Evolutionary conservation across 1,140 invertebrate species (phyloP).

Genomic region (Neomicropteryx cornuta): DNA sequence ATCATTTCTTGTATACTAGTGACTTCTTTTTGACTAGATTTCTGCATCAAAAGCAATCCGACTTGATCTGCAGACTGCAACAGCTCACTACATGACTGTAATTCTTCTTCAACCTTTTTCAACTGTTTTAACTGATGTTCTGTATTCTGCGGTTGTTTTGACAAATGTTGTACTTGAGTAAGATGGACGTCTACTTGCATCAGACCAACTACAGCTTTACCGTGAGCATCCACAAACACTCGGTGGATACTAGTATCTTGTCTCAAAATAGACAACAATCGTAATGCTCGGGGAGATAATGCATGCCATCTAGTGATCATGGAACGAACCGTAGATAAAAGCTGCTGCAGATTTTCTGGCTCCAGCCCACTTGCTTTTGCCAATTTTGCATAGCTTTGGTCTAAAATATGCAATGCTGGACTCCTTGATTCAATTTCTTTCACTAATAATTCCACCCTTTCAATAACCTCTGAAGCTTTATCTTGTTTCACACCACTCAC

Average conservation of each 20-base stretch:
- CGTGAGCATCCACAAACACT: slow-evolving; percentile 57
- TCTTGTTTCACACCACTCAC: slow-evolving; percentile 37
- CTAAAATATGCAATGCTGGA: slow-evolving; percentile 41
- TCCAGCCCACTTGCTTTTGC: slow-evolving; percentile 45
- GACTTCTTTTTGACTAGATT: slow-evolving; percentile 37
- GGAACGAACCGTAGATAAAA: slow-evolving; percentile 39
- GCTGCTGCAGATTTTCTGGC: slow-evolving; percentile 44
- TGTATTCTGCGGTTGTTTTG: slow-evolving; percentile 30
- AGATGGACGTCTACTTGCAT: slow-evolving; percentile 57
- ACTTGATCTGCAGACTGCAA: slow-evolving; percentile 41
- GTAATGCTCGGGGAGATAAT: slow-evolving; percentile 35
- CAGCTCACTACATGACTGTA: slow-evolving; percentile 38
- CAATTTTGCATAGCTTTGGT: slow-evolving; percentile 49
- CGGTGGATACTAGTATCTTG: slow-evolving; percentile 38
- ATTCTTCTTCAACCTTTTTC: slow-evolving; percentile 44
- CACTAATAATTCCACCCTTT: slow-evolving; percentile 32
- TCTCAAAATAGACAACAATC: slow-evolving; percentile 9
- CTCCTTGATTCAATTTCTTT: slow-evolving; percentile 41
- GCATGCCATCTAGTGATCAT: slow-evolving; percentile 47
- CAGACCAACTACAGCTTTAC: slow-evolving; percentile 54
- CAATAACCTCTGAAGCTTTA: slow-evolving; percentile 37
- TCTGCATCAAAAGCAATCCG: slow-evolving; percentile 45
- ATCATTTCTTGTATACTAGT: slow-evolving; percentile 48
- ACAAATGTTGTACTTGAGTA: slow-evolving; percentile 54
- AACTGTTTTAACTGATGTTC: too few species aligned